Evolutionary conservation across 2,888 invertebrate species (phyloP).

Genomic region (Scaptomyza cyrtandrae): DNA sequence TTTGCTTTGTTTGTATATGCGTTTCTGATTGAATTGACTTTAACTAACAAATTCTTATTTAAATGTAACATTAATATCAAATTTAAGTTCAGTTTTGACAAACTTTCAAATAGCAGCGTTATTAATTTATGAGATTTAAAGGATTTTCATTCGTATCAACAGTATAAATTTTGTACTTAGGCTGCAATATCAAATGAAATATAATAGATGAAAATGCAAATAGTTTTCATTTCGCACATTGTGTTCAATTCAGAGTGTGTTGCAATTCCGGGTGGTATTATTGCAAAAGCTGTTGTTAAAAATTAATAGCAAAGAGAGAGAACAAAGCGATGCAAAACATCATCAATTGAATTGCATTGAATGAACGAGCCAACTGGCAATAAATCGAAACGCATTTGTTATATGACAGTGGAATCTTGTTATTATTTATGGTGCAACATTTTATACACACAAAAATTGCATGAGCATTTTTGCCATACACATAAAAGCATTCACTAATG

Average conservation of each 20-base stretch:
- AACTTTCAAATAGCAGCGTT: neutral
- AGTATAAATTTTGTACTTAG: slow-evolving; percentile 62
- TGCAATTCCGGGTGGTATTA: slow-evolving; percentile 6
- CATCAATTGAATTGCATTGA: slow-evolving; percentile 68
- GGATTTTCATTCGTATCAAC: neutral
- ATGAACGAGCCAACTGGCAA: slow-evolving; percentile 23
- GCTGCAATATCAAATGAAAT: slow-evolving; percentile 55
- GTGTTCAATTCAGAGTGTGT: neutral
- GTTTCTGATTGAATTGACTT: neutral
- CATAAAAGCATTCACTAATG: slow-evolving; percentile 57
- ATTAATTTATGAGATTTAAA: slow-evolving; percentile 15
- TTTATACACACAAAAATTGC: slow-evolving; percentile 36
- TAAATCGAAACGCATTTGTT: slow-evolving; percentile 55
- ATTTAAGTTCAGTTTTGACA: neutral
- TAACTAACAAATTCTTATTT: neutral
- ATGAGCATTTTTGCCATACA: slow-evolving; percentile 28
- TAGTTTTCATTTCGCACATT: neutral
- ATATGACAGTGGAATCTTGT: slow-evolving; percentile 42
- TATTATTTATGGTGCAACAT: slow-evolving; percentile 64
- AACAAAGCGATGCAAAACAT: slow-evolving; percentile 49
- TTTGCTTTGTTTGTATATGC: no score
- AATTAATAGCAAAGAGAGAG: slow-evolving; percentile 61
- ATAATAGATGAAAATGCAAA: slow-evolving; percentile 14
- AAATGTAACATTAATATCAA: neutral
- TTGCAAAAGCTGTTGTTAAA: slow-evolving; percentile 44